A percentile compares a stretch with the other conserved stretches of the same genome.
phyloP scores from a whole-genome alignment of 1,140 invertebrate species.

The Mamestra configurata region DNA sequence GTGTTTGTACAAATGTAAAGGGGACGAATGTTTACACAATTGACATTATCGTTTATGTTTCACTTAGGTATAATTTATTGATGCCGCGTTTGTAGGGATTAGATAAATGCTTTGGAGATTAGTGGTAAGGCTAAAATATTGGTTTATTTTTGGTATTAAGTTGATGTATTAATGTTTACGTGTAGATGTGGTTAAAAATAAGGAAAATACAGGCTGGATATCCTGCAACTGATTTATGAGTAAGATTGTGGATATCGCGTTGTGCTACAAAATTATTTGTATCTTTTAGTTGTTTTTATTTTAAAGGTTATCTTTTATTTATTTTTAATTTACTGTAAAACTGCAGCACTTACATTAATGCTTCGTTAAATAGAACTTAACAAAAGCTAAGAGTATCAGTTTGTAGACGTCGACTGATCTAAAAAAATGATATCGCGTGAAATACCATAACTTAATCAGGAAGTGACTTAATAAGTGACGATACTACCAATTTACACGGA shows the following conservation, averaged over 20 bases:
- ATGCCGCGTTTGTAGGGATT: constrained; percentile 66
- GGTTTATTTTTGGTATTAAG: constrained; percentile 18
- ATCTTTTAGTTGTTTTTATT: neutral
- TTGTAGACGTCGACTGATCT: neutral
- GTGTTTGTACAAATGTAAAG: constrained; percentile 82
- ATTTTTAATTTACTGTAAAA: neutral
- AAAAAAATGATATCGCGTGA: neutral
- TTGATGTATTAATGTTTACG: neutral
- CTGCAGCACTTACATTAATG: too few relatives aligned
- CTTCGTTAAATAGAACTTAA: too few relatives aligned
- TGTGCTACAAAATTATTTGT: neutral
- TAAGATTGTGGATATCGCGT: neutral
- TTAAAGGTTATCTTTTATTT: neutral
- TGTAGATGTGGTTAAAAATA: neutral
- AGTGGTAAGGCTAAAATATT: constrained; percentile 34
- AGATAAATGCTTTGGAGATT: constrained; percentile 53
- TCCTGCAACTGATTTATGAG: constrained; percentile 12
- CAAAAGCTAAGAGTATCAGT: neutral
- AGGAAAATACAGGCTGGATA: neutral
- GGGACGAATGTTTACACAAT: constrained; percentile 75
- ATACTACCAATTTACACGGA: neutral
- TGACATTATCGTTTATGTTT: constrained; percentile 86
- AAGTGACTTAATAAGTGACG: neutral
- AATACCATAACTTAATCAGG: neutral
- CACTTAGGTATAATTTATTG: constrained; percentile 85